Evolutionary conservation across 1,140 invertebrate genomes (phyloP), one percentile per base, ranked within the genome.

Genomic region (Leptoteleia sp.): DNA sequence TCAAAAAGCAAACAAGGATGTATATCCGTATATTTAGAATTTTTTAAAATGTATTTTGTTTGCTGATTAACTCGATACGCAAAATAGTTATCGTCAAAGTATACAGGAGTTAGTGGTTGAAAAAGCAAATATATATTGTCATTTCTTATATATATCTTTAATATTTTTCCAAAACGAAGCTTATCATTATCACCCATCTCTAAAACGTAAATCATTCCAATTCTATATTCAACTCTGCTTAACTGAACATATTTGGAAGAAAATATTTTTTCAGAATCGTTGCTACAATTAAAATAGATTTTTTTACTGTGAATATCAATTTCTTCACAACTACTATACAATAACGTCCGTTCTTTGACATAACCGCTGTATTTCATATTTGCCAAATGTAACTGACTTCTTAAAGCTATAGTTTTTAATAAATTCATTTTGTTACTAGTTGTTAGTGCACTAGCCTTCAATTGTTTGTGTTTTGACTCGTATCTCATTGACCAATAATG

Each of bases 401-500:
- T 71, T 12, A 52, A 29, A 52, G 15, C 29, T 11, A 71, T 33
- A 11, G 54, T 71, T 50, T 50, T 50, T n/a, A 55, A 25, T 15
- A 59, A 19, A 59, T 59, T 50, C 17, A 29, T 59, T n/a, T 19
- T 59, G 31, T 38, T 45, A 57, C 17, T 55, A 0, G 38, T 57
- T 12, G 33, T 17, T n/a, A 57, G 15, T 29, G 40, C 29, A 40
- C 9, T 52, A 35, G 13, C 17, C 59, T 75, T 75, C 13, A 75
- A 17, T 15, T 45, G 0, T 15, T 13, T 42, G 19, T 75, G 59
- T 8, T 75, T 65, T 1, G 70, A 57, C 31, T 75, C 70, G n/a
- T 31, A 65, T 9, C 70, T 27, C 70, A 75, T 75, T 15, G 22
- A 57, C 29, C 40, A 68, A 38, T 1, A 35, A 15, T 57, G 6